Evolutionary conservation across 2,888 invertebrate genomes (phyloP).

Genomic region (Mesorhabditis sp.): DNA sequence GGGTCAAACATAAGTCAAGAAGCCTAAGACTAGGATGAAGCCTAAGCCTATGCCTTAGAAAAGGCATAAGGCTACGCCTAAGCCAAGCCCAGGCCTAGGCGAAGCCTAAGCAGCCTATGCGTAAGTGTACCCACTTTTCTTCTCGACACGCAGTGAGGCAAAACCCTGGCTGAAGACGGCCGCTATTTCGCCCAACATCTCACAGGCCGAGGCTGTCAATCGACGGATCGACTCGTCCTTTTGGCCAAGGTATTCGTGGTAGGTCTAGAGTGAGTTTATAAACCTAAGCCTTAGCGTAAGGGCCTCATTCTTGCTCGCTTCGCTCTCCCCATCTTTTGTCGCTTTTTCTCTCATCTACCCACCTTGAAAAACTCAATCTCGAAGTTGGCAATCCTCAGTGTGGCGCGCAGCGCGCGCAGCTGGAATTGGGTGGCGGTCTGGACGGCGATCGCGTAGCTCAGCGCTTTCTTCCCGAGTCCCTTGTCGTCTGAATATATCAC

Average conservation of each 20-base stretch:
- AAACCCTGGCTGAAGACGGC: conserved; percentile 5
- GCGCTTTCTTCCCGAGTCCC: neutral
- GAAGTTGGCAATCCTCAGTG: conserved; percentile 19
- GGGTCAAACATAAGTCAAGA: too few relatives aligned
- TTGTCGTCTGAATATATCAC: neutral
- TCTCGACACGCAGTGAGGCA: conserved; percentile 1
- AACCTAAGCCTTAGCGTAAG: neutral
- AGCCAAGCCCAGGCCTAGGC: conserved; percentile 2
- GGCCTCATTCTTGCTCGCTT: neutral
- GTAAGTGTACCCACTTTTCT: neutral
- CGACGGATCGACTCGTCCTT: neutral
- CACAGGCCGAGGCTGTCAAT: neutral
- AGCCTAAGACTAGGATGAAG: too few relatives aligned
- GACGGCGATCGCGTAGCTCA: neutral
- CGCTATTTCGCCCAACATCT: neutral
- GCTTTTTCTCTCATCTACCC: too few relatives aligned
- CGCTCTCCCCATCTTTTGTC: too few relatives aligned
- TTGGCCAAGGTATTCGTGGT: neutral
- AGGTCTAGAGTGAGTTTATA: neutral
- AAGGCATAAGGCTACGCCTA: neutral
- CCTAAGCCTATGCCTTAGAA: too few relatives aligned
- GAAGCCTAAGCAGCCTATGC: too few relatives aligned
- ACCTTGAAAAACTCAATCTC: conserved; percentile 18
- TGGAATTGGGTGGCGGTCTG: conserved; percentile 3
- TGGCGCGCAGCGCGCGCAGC: neutral